Evolutionary conservation across 1,140 invertebrate genomes (phyloP).

Genomic region (Fopius arisanus): DNA sequence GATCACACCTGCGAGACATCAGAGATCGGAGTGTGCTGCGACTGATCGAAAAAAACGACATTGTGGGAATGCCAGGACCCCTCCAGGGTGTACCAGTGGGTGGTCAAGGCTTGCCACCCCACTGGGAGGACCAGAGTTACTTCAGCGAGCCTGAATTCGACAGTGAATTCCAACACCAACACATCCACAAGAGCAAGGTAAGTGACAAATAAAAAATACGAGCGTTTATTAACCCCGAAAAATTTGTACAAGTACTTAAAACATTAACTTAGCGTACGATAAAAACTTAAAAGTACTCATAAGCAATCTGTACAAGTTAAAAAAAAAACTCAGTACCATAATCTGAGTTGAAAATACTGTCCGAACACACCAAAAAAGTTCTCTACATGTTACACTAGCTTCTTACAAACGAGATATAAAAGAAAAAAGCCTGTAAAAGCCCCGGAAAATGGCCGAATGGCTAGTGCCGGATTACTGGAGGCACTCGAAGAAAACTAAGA

Average conservation of each 20-base stretch:
- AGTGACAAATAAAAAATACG: slow-evolving; percentile 47
- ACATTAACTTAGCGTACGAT: slow-evolving; percentile 3
- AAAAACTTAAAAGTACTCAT: background rate
- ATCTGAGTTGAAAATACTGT: background rate
- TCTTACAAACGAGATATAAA: background rate
- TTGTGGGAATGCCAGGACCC: slow-evolving; percentile 65
- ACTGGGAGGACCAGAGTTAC: slow-evolving; percentile 83
- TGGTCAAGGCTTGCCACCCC: slow-evolving; percentile 54
- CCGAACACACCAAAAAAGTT: too few species aligned
- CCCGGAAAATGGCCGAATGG: background rate
- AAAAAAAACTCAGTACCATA: background rate
- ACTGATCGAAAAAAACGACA: slow-evolving; percentile 85
- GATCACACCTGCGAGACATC: slow-evolving; percentile 87
- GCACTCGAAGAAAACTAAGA: background rate
- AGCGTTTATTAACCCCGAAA: background rate
- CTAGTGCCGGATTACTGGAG: background rate
- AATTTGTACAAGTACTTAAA: slow-evolving; percentile 2
- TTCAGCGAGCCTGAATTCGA: slow-evolving; percentile 95
- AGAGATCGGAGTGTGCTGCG: slow-evolving; percentile 89
- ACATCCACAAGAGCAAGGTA: slow-evolving; percentile 93
- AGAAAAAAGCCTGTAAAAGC: background rate
- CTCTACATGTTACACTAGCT: background rate
- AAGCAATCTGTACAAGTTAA: slow-evolving; percentile 16
- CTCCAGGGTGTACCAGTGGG: slow-evolving; percentile 59
- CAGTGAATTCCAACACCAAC: slow-evolving; percentile 91